Evolutionary conservation across 2,113 vertebrate genomes (phyloP).

Genomic region (Condylura cristata): DNA sequence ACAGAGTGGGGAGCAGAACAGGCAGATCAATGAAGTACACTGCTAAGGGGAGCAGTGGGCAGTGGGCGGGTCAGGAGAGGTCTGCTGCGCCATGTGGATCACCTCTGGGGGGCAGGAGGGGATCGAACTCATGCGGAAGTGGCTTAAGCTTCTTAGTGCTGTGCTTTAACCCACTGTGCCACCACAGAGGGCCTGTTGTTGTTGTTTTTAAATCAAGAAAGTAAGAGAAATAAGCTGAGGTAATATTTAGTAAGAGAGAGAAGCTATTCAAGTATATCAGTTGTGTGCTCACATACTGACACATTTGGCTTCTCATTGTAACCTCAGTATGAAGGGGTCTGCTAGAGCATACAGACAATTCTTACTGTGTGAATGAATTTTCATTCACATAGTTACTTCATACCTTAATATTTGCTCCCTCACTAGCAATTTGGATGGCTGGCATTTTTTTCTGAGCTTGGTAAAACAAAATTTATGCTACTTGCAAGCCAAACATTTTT

Average conservation of each 20-base stretch:
- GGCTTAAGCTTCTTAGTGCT: too few relatives aligned
- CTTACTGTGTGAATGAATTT: neutral
- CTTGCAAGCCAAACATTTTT: neutral
- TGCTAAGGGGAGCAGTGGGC: too few relatives aligned
- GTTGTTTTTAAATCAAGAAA: neutral
- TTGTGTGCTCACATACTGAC: neutral
- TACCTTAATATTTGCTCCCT: neutral
- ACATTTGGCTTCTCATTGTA: neutral
- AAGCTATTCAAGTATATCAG: neutral
- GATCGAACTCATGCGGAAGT: too few relatives aligned
- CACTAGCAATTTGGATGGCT: neutral
- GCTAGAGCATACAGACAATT: neutral
- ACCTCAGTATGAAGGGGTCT: neutral
- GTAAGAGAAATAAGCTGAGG: neutral
- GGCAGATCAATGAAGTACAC: too few relatives aligned
- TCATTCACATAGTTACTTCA: neutral
- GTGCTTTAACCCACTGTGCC: too few relatives aligned
- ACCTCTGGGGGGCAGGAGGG: too few relatives aligned
- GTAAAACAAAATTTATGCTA: neutral
- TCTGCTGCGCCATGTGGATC: too few relatives aligned
- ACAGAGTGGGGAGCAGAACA: too few relatives aligned
- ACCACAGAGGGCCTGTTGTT: too few relatives aligned
- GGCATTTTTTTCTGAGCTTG: neutral
- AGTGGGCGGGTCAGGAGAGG: too few relatives aligned
- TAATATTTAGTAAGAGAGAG: neutral